These are phyloP conservation scores for Turnix velox DNA, from an alignment of 2,113 vertebrate genomes.

Conservation along the genomic window DNA sequence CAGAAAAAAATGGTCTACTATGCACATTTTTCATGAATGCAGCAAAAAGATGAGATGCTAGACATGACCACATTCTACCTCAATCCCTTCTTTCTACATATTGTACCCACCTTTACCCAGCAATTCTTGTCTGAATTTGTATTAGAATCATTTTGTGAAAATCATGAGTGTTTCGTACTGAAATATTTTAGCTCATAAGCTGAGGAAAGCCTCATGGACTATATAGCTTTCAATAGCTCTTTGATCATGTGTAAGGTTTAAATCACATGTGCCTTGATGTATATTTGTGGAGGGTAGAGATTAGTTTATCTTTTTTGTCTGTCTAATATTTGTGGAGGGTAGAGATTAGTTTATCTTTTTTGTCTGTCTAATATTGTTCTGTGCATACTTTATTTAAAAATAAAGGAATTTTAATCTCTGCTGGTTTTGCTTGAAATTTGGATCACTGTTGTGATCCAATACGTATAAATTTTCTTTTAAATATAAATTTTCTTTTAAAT, in stretches of 20 bases:
- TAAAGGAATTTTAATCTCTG: background rate
- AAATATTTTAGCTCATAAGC: background rate
- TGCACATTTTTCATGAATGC: background rate
- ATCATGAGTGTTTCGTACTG: background rate
- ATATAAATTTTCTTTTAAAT: background rate
- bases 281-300: background rate
- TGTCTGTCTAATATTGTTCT: background rate
- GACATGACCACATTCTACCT: background rate
- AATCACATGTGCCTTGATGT: background rate
- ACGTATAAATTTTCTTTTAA: background rate
- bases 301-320: background rate
- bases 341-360: background rate
- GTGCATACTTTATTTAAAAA: background rate
- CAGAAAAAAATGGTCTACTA: slow-evolving; percentile 13
- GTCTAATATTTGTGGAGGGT: background rate
- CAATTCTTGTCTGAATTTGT: background rate
- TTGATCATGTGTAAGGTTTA: background rate
- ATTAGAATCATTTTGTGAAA: background rate
- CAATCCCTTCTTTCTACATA: background rate
- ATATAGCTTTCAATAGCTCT: background rate
- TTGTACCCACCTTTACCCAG: background rate
- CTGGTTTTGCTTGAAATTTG: background rate
- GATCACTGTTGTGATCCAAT: background rate
- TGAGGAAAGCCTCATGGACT: background rate
- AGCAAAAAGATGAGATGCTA: background rate